Evolutionary conservation across 2,888 invertebrate genomes (phyloP).

Genomic region (Lithophane socia): DNA sequence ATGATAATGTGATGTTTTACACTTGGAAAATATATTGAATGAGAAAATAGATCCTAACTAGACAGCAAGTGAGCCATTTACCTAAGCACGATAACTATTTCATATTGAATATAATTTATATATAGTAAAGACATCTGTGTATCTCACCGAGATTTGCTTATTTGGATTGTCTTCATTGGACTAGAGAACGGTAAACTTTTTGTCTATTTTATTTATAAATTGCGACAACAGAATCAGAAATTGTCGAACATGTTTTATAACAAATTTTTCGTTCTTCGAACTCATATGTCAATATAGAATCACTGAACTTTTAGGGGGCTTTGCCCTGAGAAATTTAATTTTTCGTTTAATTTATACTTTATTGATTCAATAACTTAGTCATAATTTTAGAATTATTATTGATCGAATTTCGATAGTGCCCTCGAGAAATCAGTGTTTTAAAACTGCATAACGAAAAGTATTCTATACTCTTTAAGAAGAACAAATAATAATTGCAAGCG

Average conservation of each 20-base stretch:
- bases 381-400: constrained; percentile 47
- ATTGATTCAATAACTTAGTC: constrained; percentile 65
- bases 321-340: constrained; percentile 72
- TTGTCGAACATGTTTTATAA: constrained; percentile 70
- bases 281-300: constrained; percentile 74
- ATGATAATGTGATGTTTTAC: constrained; percentile 64
- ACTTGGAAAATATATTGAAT: constrained; percentile 60
- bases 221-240: constrained; percentile 74
- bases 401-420: constrained; percentile 44
- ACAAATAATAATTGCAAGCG: constrained; percentile 24
- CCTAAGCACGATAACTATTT: constrained; percentile 73
- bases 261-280: constrained; percentile 80
- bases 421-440: constrained; percentile 20
- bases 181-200: constrained; percentile 87
- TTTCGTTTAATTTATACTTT: constrained; percentile 46
- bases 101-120: constrained; percentile 66
- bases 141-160: constrained; percentile 70
- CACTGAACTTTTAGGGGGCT: constrained; percentile 70
- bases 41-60: constrained; percentile 70
- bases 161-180: constrained; percentile 83
- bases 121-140: constrained; percentile 62
- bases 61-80: constrained; percentile 69
- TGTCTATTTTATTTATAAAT: constrained; percentile 72
- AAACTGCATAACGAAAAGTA: constrained; percentile 32
- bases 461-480: constrained; percentile 29